phyloP scores from a whole-genome alignment of 2,113 vertebrate genomes.

The Ictalurus punctatus region DNA sequence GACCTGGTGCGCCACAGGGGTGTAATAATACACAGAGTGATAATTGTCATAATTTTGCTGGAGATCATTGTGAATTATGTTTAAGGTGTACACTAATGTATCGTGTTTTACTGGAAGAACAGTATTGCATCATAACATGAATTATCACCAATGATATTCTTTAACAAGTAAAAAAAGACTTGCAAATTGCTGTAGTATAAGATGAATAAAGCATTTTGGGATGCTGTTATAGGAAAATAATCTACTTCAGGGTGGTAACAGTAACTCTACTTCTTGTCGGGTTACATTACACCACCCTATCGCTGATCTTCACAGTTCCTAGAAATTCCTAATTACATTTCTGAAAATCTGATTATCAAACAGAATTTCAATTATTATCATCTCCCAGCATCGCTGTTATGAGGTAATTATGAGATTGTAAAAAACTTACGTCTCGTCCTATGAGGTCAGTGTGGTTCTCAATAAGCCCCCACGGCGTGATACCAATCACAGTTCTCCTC shows the following conservation, averaged over 20 bases:
- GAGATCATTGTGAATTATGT: not conserved
- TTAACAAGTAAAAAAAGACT: not conserved
- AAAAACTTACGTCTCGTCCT: conserved; percentile 86
- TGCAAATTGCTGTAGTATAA: not conserved
- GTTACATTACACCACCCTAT: not conserved
- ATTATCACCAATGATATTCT: not conserved
- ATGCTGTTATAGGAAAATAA: not conserved
- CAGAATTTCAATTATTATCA: not conserved
- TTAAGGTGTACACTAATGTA: not conserved
- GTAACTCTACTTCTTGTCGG: not conserved
- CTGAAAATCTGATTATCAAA: not conserved
- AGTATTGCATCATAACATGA: not conserved
- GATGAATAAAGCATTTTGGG: not conserved
- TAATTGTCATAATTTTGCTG: not conserved
- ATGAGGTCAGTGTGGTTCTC: conserved; percentile 90
- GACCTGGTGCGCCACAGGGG: conserved; percentile 68
- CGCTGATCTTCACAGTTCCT: not conserved
- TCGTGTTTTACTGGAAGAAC: not conserved
- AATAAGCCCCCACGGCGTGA: conserved; percentile 92
- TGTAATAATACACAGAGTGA: not conserved
- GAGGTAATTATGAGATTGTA: not conserved
- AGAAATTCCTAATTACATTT: not conserved
- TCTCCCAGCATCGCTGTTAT: not conserved
- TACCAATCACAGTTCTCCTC: conserved; percentile 87
- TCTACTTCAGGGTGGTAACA: not conserved